Base-by-base conservation (phyloP, 1,140 invertebrate species). In the Rhynchophorus ferrugineus region DNA sequence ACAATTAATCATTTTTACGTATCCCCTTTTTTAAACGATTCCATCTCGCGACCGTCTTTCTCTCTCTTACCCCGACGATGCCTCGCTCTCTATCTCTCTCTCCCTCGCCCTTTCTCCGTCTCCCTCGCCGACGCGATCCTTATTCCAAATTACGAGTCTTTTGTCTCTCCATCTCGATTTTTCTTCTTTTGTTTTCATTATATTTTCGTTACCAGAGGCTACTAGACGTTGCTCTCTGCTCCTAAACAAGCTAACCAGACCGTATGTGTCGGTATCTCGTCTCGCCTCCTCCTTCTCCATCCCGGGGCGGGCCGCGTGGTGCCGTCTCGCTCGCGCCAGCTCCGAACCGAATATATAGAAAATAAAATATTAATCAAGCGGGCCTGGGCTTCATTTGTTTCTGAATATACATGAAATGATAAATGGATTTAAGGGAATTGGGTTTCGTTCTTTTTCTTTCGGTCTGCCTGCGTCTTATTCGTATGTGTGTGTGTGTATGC, bases 141-240 rank as follows among this genome's bases (percentile, higher is more conserved):
- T 19, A 1, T 19, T 44, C 38, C 18, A 2, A 22, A 29, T 16
- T 44, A 44, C 41, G 33, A n/a, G 22, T 51, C 35, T 37, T 48
- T 48, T 48, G 45, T 48, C 16, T 44, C 45, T 21, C 37, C 18
- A 20, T 48, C 21, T 48, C 16, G 18, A 18, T 44, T 19, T 3
- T 5, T 29, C 9, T 50, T 34, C 19, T 50, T 51, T 51, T 51
- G 29, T 45, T 51, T 45, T 51, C 49, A 24, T 51, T 38, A 44
- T 51, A 51, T 51, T 45, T 49, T 51, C 49, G 49, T 51, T 44
- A 51, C 49, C 49, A 51, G 43, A 51, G 49, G 49, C 49, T 51
- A 51, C 49, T 51, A 44, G 36, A 41, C 21, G 21, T 13, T 29
- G 18, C 44, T 47, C 17, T 1, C 19, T 11, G 7, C 41, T 43